phyloP scores from a whole-genome alignment of 2,888 invertebrate genomes.

The Andrena hattorfiana region DNA sequence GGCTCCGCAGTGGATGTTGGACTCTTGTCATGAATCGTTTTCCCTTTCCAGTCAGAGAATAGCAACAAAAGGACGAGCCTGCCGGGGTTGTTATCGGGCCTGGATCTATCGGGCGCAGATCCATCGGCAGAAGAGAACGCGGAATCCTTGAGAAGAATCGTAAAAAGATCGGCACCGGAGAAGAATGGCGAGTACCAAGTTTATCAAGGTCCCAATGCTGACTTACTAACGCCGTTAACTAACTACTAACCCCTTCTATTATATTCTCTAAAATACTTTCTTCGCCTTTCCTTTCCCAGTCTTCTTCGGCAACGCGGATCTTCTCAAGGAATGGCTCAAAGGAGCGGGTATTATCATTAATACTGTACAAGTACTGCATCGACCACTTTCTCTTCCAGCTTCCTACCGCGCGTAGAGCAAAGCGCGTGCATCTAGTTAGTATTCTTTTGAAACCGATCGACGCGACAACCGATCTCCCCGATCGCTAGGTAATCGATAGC shows the following conservation, averaged over 20 bases:
- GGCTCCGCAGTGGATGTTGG: not conserved
- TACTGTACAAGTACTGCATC: slow-evolving; percentile 45
- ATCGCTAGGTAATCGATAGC: slow-evolving; percentile 22
- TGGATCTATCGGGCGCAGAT: slow-evolving; percentile 79
- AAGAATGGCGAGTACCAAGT: slow-evolving; percentile 84
- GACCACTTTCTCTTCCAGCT: slow-evolving; percentile 44
- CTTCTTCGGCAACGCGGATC: slow-evolving; percentile 83
- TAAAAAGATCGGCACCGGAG: slow-evolving; percentile 82
- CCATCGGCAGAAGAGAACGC: slow-evolving; percentile 81
- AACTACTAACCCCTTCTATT: slow-evolving; percentile 21
- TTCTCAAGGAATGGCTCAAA: slow-evolving; percentile 83
- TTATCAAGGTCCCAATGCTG: slow-evolving; percentile 79
- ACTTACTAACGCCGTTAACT: slow-evolving; percentile 60
- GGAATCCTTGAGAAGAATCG: slow-evolving; percentile 79
- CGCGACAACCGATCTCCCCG: slow-evolving; percentile 4
- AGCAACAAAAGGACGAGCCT: slow-evolving; percentile 66
- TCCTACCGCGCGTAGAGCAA: slow-evolving; percentile 39
- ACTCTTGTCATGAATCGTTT: slow-evolving; percentile 10
- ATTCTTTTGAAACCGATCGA: slow-evolving; percentile 29
- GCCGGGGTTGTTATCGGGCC: slow-evolving; percentile 80
- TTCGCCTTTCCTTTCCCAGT: slow-evolving; percentile 73
- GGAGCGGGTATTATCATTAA: slow-evolving; percentile 80
- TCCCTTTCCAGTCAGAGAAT: slow-evolving; percentile 27
- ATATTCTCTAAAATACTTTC: slow-evolving; percentile 47
- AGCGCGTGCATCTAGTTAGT: slow-evolving; percentile 14